Evolutionary conservation across 1,140 invertebrate genomes (phyloP), one percentile per base, ranked within the genome.

Genomic region (Druon quercuslanigerum): DNA sequence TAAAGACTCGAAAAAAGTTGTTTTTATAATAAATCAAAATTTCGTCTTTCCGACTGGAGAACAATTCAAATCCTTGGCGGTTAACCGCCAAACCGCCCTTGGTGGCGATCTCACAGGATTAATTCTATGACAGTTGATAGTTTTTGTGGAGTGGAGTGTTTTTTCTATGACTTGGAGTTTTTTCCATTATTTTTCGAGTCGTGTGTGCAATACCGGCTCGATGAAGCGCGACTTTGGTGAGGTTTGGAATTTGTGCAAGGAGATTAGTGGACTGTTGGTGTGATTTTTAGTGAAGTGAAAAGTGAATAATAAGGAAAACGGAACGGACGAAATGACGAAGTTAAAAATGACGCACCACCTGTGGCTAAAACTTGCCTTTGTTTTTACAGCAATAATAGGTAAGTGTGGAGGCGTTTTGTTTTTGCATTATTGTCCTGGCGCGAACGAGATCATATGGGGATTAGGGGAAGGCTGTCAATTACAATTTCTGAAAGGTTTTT

Each of bases 261-360:
- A 57, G 13, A 33, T 14, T 5, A 66, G 57, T 66, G 57, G 57
- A 46, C 40, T 46, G 40, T 46, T 46, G 25, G 25, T 33, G 40
- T 46, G 40, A 66, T 40, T 66, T 66, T 40, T 66, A 1, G 57
- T 66, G 57, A 66, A 66, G 57, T 66, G 57, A 66, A 57, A 20
- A 57, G 57, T 66, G 57, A 66, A 57, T 13, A 25, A 57, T 13
- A 25, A 11, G 25, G 19, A 57, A 66, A 66, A 6, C 13, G 6
- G 6, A 33, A 11, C 19, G 25, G n/a, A 40, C 16, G 33, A 56
- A 57, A 57, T 50, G 52, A 57, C 71, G 50, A 40, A 33, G 71
- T 74, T 75, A 77, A 73, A 76, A 80, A 88, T 88, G 87, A 74
- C 77, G 80, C 79, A 78, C 76, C 78, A 86, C 83, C 85, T 87